Percentiles rank a stretch among this genome's conserved stretches.
phyloP scores from a whole-genome alignment of 2,888 invertebrate species.

The Drosophila meridiana region DNA sequence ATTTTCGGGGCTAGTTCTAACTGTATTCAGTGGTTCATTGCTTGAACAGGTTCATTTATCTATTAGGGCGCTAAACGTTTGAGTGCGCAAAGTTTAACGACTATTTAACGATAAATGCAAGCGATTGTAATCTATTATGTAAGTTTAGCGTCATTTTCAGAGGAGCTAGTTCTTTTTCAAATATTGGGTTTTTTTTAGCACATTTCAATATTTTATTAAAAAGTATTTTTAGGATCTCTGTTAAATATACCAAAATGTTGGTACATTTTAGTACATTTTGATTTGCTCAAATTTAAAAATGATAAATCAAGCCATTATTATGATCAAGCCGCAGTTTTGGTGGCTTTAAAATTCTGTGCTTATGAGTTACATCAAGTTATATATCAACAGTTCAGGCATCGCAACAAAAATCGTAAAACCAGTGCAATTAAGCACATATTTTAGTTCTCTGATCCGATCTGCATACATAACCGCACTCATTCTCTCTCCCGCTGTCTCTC shows the following conservation, averaged over 20 bases:
- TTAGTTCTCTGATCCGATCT: slow-evolving; percentile 16
- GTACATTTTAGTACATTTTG: not conserved
- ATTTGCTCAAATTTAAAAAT: not conserved
- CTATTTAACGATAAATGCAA: slow-evolving; percentile 3
- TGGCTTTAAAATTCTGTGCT: not conserved
- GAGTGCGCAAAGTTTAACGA: not conserved
- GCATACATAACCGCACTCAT: slow-evolving; percentile 12
- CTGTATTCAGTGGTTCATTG: not conserved
- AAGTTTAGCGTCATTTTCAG: not conserved
- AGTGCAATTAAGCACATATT: slow-evolving; percentile 22
- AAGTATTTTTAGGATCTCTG: not conserved
- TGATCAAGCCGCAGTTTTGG: not conserved
- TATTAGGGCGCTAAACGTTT: not conserved
- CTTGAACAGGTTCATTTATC: not conserved
- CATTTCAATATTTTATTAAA: not conserved
- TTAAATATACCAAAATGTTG: not conserved
- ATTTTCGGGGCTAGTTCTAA: not conserved
- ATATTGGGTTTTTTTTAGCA: not conserved
- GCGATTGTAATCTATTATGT: no score
- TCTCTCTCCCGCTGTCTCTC: not conserved
- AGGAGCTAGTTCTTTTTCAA: not conserved
- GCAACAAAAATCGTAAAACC: not conserved
- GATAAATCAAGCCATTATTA: not conserved
- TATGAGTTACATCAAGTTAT: not conserved
- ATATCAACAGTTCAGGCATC: slow-evolving; percentile 2